A percentile compares a stretch with the other conserved stretches of the same genome.
Evolutionary conservation across 2,888 invertebrate genomes (phyloP).

Genomic region (Orchestes rusci): DNA sequence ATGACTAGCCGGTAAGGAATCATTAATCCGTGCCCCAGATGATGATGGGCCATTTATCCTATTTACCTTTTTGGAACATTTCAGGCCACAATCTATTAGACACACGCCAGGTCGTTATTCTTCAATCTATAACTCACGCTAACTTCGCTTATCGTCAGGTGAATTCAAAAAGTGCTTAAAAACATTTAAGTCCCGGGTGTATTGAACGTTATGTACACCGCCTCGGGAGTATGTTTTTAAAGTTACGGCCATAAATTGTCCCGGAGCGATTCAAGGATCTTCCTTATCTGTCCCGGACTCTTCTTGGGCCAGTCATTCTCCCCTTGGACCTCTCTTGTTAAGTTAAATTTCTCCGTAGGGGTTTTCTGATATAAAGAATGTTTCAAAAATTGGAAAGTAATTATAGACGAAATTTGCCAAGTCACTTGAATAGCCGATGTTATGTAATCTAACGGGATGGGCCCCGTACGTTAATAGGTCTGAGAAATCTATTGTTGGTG

Average conservation of each 20-base stretch:
- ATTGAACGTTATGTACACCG: constrained; percentile 43
- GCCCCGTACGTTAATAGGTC: no score
- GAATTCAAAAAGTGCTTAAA: constrained; percentile 37
- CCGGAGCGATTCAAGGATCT: constrained; percentile 46
- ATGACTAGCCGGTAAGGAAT: constrained; percentile 19
- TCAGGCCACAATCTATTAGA: no score
- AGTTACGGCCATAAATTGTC: constrained; percentile 47
- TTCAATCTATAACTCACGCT: neutral
- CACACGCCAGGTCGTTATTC: neutral
- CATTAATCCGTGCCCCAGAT: constrained; percentile 16
- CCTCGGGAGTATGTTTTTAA: constrained; percentile 46
- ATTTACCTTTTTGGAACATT: no score
- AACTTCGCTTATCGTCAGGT: constrained; percentile 25
- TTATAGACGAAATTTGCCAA: no score
- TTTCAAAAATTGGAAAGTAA: no score
- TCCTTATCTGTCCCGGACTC: constrained; percentile 43
- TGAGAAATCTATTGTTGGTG: no score
- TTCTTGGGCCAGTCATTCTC: constrained; percentile 36
- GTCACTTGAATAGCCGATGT: no score
- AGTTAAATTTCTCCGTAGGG: no score
- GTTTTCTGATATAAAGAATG: no score
- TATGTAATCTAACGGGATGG: no score
- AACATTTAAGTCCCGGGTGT: constrained; percentile 37
- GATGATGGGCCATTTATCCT: no score
- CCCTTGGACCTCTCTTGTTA: constrained; percentile 21